Base-by-base conservation (phyloP, 1,140 invertebrate species). In the Thaumatotibia leucotreta region DNA sequence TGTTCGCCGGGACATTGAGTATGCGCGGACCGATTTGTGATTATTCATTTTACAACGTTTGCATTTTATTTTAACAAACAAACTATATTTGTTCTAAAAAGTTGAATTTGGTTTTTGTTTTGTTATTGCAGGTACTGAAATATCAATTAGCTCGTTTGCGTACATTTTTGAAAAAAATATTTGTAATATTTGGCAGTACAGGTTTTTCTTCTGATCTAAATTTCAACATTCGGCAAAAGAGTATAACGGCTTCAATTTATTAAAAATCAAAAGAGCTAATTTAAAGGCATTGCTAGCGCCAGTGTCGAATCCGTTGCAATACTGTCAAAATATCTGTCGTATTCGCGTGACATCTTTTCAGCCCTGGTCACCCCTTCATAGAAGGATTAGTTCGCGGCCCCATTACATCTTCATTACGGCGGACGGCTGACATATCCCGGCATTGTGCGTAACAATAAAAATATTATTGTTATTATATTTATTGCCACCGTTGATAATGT, bases 311-410 rank as follows among this genome's bases (percentile, higher is more conserved):
- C 74, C 79, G 86, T 86, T 88, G 88, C 83, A 87, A 87, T 89
- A 88, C 73, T 91, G 88, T 91, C 88, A 91, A 87, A 91, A 91
- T 91, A 91, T 82, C 88, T 88, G 86, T 91, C 88, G 89, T 87
- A 83, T 86, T 85, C 72, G 79, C 75, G 81, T 91, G 86, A 91
- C 85, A 89, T 91, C 86, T 78, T 89, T 91, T 89, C 77, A 90
- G 74, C 63, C 23, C 64, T 77, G 71, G 77, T 75, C 88, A 87
- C 88, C 85, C 88, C 82, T 88, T 84, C 73, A 73, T 79, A 39
- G 83, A 83, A 87, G 88, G 88, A 90, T 90, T 90, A 90, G 64
- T 65, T 67, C 70, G 66, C 73, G 72, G 80, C 83, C 88, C 85
- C 69, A 90, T 90, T 91, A 91, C 88, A 91, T 88, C 88, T 91